Evolutionary conservation across 2,888 invertebrate genomes (phyloP), one percentile per base, ranked within the genome.

Genomic region (Leptopilina myrica): DNA sequence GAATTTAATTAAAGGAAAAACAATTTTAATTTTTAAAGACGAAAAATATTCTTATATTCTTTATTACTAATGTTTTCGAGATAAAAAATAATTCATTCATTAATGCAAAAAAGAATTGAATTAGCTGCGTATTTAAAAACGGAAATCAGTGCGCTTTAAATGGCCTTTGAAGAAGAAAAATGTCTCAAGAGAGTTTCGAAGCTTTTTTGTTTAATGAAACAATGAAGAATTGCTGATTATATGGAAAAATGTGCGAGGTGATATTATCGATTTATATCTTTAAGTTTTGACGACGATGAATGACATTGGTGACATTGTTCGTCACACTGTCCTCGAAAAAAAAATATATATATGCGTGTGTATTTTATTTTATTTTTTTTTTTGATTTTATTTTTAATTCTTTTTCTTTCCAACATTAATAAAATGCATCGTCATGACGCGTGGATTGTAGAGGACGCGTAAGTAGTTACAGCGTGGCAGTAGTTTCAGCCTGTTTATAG

Each of bases 401-500:
- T 59, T 59, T n/a, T 40, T 73, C 40, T 56, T 56, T 53, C 4
- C 4, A 33, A 33, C 33, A 33, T 33, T 1, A 33, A 26, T 33
- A 26, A 14, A 66, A 73, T 56, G 56, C 56, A 73, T 73, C 73
- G 73, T 73, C 73, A 56, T 56, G 56, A 33, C 73, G 56, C 40
- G 73, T 73, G 40, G 40, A 73, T 26, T 40, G 73, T 56, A 56
- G 56, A 73, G 56, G 73, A 73, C 73, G 56, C 73, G 73, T 56
- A 73, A 56, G 73, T 73, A 73, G 73, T 73, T 73, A 59, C 73
- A 73, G 49, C 56, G 73, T 73, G 73, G 73, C 66, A 66, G 43
- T 66, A 66, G 66, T 66, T 62, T 26, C 8, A 14, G 33, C 56
- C 73, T 73, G 33, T 2, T n/a, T 15, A 33, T 64, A 14, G 33